Conservation (phyloP, 35 echinoderm and acorn worm species). For the Apostichopus californicus region DNA sequence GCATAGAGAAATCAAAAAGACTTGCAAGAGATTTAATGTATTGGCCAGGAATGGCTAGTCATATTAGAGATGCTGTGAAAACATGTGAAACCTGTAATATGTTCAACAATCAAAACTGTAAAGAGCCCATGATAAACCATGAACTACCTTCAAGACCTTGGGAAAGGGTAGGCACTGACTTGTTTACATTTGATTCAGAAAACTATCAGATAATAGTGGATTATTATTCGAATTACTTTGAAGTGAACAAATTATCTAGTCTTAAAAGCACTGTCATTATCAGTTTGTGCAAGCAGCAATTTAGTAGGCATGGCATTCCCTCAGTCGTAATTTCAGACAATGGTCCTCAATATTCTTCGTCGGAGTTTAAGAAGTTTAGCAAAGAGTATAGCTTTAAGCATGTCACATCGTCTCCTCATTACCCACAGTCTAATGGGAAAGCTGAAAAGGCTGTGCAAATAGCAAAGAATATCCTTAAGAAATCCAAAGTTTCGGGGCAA, state of each 20-base stretch:
- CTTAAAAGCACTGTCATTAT: not conserved
- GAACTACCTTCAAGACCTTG: not conserved
- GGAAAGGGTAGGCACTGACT: constrained; percentile 14
- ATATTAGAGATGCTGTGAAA: constrained; percentile 15
- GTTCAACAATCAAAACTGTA: not conserved
- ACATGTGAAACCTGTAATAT: constrained; percentile 6
- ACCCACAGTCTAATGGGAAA: constrained; percentile 70
- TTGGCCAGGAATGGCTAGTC: not conserved
- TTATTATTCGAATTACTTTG: not conserved
- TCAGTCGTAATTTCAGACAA: constrained; percentile 21
- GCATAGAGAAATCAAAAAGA: constrained; percentile 4
- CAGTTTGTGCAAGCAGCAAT: constrained; percentile 43
- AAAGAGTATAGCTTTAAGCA: constrained; percentile 51
- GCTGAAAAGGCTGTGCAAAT: constrained; percentile 72
- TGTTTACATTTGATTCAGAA: not conserved
- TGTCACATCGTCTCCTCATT: constrained; percentile 43
- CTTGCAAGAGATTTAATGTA: too few species aligned
- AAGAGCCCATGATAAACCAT: constrained; percentile 14
- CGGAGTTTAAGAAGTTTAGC: constrained; percentile 52
- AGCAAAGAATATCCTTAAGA: constrained; percentile 49
- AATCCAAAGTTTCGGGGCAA: constrained; percentile 40
- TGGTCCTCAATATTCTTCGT: constrained; percentile 42
- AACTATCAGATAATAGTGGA: not conserved
- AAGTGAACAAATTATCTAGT: not conserved
- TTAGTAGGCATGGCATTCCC: constrained; percentile 16